A percentile compares a stretch with the other conserved stretches of the same genome.
phyloP scores from a whole-genome alignment of 2,113 vertebrate genomes.

The Petromus typicus region DNA sequence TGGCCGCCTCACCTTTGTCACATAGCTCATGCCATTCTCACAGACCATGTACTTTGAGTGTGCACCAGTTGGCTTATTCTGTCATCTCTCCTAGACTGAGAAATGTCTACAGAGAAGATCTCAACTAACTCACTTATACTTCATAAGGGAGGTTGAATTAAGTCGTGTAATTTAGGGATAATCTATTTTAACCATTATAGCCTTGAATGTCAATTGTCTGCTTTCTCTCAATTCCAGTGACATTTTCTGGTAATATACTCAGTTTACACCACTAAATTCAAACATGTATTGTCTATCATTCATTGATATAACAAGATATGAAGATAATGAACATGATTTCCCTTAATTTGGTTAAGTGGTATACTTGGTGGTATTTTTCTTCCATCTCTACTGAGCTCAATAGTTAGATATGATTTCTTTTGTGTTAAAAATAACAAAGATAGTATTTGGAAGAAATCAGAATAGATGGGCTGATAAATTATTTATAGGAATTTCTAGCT shows the following conservation, averaged over 20 bases:
- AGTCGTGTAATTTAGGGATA: background rate
- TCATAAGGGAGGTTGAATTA: background rate
- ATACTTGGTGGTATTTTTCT: conserved; percentile 75
- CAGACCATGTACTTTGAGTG: background rate
- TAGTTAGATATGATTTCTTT: conserved; percentile 82
- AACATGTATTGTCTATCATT: conserved; percentile 24
- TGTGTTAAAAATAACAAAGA: conserved; percentile 86
- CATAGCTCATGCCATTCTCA: background rate
- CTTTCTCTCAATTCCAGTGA: background rate
- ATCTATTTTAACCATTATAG: background rate
- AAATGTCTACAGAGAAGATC: background rate
- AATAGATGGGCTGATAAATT: conserved; percentile 85
- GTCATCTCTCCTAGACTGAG: background rate
- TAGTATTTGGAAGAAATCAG: conserved; percentile 86
- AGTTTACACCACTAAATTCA: background rate
- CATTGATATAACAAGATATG: conserved; percentile 1
- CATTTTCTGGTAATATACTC: background rate
- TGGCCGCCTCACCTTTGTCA: background rate
- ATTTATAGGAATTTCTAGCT: conserved; percentile 86
- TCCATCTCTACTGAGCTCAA: conserved; percentile 66
- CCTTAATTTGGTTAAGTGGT: conserved; percentile 74
- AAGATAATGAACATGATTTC: conserved; percentile 48
- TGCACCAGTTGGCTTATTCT: background rate
- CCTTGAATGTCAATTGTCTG: background rate
- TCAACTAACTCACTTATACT: background rate